phyloP scores from a whole-genome alignment of 1,140 invertebrate genomes.

The Achroia grisella region DNA sequence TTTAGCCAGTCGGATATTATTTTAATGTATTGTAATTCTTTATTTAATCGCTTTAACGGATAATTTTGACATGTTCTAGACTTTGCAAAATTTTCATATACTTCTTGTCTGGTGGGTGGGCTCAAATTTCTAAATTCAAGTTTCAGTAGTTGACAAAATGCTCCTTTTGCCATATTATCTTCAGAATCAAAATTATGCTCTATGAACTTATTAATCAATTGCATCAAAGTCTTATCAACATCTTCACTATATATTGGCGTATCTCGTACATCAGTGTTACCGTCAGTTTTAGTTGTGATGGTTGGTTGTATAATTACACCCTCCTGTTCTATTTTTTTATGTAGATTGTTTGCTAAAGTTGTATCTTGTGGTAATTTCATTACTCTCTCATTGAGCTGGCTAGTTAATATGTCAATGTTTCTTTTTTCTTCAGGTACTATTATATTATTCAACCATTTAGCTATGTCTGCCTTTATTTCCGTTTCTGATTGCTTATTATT shows the following conservation, averaged over 20 bases:
- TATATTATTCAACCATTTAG: conserved; percentile 15
- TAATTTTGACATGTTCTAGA: conserved; percentile 5
- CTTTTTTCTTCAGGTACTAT: conserved; percentile 12
- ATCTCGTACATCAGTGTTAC: not conserved
- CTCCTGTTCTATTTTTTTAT: conserved; percentile 3
- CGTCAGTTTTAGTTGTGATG: not conserved
- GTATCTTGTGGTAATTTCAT: conserved; percentile 13
- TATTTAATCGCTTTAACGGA: conserved; percentile 15
- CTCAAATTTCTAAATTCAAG: conserved; percentile 24
- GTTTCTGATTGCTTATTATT: conserved; percentile 9
- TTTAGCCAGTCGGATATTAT: conserved; percentile 33
- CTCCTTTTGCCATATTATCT: conserved; percentile 18
- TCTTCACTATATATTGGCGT: not conserved
- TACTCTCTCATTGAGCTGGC: conserved; percentile 16
- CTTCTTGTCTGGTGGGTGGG: conserved; percentile 15
- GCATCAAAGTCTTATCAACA: conserved; percentile 19
- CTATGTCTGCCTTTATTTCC: conserved; percentile 11
- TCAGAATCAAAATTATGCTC: conserved; percentile 26
- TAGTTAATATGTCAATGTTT: conserved; percentile 12
- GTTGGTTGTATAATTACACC: not conserved
- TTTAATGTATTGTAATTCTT: conserved; percentile 32
- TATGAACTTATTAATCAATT: conserved; percentile 29
- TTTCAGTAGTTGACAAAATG: conserved; percentile 23
- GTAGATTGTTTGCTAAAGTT: conserved; percentile 3
- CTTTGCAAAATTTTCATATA: conserved; percentile 15